A percentile compares a stretch with the other conserved stretches of the same genome.
phyloP scores from a whole-genome alignment of 2,797 vertebrate species.

The Phrynocephalus forsythii region DNA sequence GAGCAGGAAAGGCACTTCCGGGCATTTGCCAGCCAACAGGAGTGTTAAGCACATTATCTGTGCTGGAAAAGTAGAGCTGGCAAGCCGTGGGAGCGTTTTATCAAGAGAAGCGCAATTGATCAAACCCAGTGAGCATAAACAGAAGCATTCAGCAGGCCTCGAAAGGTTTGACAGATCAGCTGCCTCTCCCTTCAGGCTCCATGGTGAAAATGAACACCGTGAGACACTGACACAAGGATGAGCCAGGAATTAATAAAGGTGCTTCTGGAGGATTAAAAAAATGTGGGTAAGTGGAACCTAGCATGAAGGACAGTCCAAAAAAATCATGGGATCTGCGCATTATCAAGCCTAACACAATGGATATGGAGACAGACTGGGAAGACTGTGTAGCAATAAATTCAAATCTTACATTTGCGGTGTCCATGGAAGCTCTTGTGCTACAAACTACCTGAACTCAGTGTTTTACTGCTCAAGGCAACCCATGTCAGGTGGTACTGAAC shows the following conservation, averaged over 20 bases:
- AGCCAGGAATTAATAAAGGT: not conserved
- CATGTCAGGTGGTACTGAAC: too few relatives aligned
- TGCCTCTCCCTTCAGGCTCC: conserved; percentile 25
- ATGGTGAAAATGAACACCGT: conserved; percentile 16
- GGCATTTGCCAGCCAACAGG: conserved; percentile 35
- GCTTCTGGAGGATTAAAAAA: not conserved
- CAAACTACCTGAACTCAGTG: too few relatives aligned
- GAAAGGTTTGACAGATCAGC: conserved; percentile 28
- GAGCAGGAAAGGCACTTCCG: not conserved
- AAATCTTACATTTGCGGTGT: too few relatives aligned
- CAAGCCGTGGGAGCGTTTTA: not conserved
- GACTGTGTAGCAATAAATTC: too few relatives aligned
- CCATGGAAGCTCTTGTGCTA: too few relatives aligned
- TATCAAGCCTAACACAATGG: too few relatives aligned
- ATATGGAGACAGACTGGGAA: too few relatives aligned
- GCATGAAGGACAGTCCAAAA: too few relatives aligned
- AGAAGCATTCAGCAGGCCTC: conserved; percentile 23
- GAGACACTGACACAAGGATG: conserved; percentile 13
- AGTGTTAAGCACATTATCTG: not conserved
- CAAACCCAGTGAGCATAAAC: conserved; percentile 3
- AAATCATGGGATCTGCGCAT: too few relatives aligned
- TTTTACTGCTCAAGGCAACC: too few relatives aligned
- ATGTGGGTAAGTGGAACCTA: too few relatives aligned
- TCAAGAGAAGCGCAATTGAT: conserved; percentile 24
- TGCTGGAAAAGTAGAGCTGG: too few relatives aligned